Evolutionary conservation across 2,797 vertebrate species (phyloP), one percentile per base, ranked within the genome.

Genomic region (Pelodytes ibericus): DNA sequence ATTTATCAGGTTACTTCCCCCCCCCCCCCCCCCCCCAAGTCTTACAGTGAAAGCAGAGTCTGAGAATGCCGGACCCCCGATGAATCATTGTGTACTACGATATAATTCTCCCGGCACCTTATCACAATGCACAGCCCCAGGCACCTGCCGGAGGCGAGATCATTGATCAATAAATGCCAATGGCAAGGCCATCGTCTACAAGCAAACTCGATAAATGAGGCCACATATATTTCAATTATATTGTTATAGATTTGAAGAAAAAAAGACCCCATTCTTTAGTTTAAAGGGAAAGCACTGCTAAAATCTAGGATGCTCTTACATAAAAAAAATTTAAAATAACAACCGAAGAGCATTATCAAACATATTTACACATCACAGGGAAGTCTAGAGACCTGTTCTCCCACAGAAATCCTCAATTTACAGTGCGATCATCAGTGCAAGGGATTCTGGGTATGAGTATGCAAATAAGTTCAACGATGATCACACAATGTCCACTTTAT

Each of bases 111-210:
- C 24, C 20, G 16, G 10, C 33, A 18, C 25, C 44, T 67, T 31
- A 51, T 67, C 47, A 67, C 26, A 53, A 51, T 31, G 27, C 31
- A 33, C 2, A 53, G 18, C 64, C 41, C 8, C 22, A 0, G 22
- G 64, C 64, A 30, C 26, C n/a, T 29, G 64, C 44, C 22, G n/a
- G 25, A 31, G 64, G 64, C 26, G 11, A 24, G 4, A 31, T 51
- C 47, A 53, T 67, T 22, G 26, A 67, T 67, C 47, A 67, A 22
- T 25, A 18, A 27, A 15, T 49, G 64, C 64, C 44, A 30, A 25
- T 51, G 63, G 64, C 44, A 29, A 53, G 24, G 24, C 60, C 30
- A 62, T 30, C 60, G 53, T 29, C 64, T 22, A 27, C 44, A 18
- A 9, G 22, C 20, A 49, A 67, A 53, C 64, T 59, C 33, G 10